Conservation (phyloP, 92 coral and sea anemone genomes). For the Phenganax subtilis region DNA sequence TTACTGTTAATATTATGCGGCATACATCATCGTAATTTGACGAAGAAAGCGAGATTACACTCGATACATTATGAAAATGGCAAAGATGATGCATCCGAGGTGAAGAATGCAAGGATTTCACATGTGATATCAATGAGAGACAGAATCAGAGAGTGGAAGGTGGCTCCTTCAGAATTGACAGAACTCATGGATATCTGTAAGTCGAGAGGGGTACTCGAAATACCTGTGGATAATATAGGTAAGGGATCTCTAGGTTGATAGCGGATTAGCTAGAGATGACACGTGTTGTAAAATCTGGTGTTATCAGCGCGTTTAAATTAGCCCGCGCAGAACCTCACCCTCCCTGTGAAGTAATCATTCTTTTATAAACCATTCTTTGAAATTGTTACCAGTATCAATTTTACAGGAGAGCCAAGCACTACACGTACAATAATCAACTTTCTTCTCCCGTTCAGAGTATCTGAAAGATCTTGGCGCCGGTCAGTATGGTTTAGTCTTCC, state of each 20-base stretch:
- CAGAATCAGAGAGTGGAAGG: conserved; percentile 34
- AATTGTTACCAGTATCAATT: not conserved
- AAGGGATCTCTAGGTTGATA: not conserved
- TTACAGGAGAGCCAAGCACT: not conserved
- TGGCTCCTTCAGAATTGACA: conserved; percentile 33
- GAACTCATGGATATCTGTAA: conserved; percentile 33
- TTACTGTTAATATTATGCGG: not conserved
- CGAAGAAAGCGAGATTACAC: not conserved
- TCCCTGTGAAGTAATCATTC: no score
- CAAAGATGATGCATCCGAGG: not conserved
- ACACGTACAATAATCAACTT: not conserved
- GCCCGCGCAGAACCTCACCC: no score
- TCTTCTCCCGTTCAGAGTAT: conserved; percentile 57
- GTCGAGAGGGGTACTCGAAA: conserved; percentile 23
- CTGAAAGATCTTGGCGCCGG: conserved; percentile 93
- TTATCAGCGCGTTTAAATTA: no score
- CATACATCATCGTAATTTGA: not conserved
- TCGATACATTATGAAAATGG: conserved; percentile 19
- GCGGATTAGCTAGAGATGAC: no score
- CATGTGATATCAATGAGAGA: conserved; percentile 33
- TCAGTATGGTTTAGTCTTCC: conserved; percentile 93
- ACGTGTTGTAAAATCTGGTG: no score
- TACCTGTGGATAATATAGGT: conserved; percentile 37
- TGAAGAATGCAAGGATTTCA: conserved; percentile 2
- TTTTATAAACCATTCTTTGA: no score